Evolutionary conservation across 2,797 vertebrate species (phyloP), one percentile per base, ranked within the genome.

Genomic region (Synaphobranchus kaupii): DNA sequence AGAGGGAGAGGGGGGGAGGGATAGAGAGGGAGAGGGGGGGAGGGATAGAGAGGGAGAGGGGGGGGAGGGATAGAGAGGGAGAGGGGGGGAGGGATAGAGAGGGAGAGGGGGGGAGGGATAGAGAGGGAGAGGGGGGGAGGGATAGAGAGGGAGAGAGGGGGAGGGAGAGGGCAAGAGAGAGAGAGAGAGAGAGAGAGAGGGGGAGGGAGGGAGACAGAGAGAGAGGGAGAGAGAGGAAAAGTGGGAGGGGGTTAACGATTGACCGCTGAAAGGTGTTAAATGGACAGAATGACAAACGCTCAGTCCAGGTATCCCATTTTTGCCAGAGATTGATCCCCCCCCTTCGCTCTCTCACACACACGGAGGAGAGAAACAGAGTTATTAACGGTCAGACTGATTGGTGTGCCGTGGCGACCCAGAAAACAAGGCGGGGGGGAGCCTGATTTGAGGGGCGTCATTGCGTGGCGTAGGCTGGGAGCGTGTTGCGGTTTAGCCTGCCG

Each of bases 221-320:
- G 39, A 15, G 9, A 56, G 0, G 8, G 60, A 8, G 4, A 9
- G 60, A 63, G 58, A 17, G 58, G 92, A 91, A 84, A 85, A 92
- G 88, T 3, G 34, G 71, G 71, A 76, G 71, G 71, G 31, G 31
- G 83, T 84, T 90, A 90, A 90, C 91, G 92, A 94, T 93, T 91
- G 91, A 90, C 92, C 90, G 88, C 87, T 88, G 68, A 88, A 90
- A 91, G 90, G 90, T 89, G 88, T 87, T 87, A 82, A 88, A 76
- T 22, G 90, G 88, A 90, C 84, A 83, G 8, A 60, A 88, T 92
- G 92, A 93, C 92, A 92, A 94, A 90, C 87, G 80, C 87, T 90
- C 85, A 47, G 44, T 44, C 68, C 63, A 83, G 80, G 48, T 12
- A 9, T 1, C 2, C 17, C 48, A 28, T 28, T n/a, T 22, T n/a